Percentiles rank a stretch among this genome's conserved stretches.
These are phyloP conservation scores for Haemorhous mexicanus DNA, from an alignment of 2,113 vertebrate genomes.

Conservation along the genomic window DNA sequence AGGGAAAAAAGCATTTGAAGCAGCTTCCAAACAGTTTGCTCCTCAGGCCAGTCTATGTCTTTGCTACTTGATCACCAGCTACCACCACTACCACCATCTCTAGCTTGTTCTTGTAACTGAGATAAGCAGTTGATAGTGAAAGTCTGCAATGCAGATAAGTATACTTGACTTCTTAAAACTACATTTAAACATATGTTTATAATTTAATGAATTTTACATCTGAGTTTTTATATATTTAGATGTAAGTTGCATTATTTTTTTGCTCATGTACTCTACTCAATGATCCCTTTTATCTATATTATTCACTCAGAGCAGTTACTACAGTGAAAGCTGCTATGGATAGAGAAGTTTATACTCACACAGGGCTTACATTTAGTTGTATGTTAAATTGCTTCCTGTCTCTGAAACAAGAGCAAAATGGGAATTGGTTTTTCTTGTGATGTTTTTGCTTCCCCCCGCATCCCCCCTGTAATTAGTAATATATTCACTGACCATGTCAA, in stretches of 20 bases:
- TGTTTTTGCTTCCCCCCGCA: neutral
- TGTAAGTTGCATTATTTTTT: neutral
- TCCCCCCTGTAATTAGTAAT: neutral
- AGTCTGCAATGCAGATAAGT: neutral
- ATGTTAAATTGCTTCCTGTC: neutral
- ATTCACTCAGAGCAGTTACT: neutral
- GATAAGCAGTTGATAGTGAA: neutral
- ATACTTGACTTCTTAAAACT: neutral
- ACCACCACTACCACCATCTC: neutral
- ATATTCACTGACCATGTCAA: neutral
- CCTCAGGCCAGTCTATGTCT: neutral
- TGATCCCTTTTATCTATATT: neutral
- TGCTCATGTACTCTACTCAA: neutral
- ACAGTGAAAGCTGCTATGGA: neutral
- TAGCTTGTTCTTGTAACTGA: neutral
- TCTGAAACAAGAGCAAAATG: neutral
- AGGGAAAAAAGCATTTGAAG: neutral
- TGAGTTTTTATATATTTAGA: neutral
- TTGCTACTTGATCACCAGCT: neutral
- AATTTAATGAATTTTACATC: neutral
- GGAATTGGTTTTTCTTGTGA: neutral
- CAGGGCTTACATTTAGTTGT: neutral
- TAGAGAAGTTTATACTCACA: neutral
- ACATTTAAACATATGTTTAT: neutral
- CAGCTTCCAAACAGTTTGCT: neutral